Base-by-base conservation (phyloP, 2,888 invertebrate species). In the Spilarctia lutea region DNA sequence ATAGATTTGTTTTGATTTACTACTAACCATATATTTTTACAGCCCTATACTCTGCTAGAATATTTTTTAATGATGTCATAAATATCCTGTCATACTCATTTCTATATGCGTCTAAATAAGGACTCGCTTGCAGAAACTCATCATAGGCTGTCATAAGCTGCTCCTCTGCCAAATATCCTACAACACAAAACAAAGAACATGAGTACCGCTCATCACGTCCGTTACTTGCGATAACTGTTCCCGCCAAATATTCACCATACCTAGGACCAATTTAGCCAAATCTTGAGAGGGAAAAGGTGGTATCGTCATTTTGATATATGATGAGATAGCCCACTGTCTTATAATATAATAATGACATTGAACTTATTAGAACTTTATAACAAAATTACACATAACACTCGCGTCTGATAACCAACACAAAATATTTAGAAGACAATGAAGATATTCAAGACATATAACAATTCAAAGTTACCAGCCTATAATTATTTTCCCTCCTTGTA, bases 91-190 rank as follows among this genome's bases (percentile, higher is more conserved):
- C 95, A 91, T 93, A 96, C 86, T 94, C 96, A 89, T 94, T 96
- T 79, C 88, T 88, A 60, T 91, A 86, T 20, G 93, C 95, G 81
- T 95, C 96, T 82, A 96, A 89, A 85, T 95, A 95, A 0, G 94
- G 95, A 80, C 96, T 95, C 10, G 93, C 93, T 86, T 94, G 93
- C 3, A 96, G 87, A 81, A 96, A 96, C 85, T 96, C 96, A 90
- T 96, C 95, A 85, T 96, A 96, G 0, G 94, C 95, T 48, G 94
- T 94, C 95, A 94, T 94, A 75, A 96, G 91, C 86, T 96, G 94
- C 85, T 96, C 95, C 80, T 96, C 96, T 45, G 94, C 94, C 66
- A 96, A 89, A 82, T 96, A 96, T 72, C 96, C 96, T 96, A 87
- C 52, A 88, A 87, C 70, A 79, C 48, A 77, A 75, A 74, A 81